phyloP scores from a whole-genome alignment of 2,797 vertebrate species.

The Lepidocolaptes lacrymiger region DNA sequence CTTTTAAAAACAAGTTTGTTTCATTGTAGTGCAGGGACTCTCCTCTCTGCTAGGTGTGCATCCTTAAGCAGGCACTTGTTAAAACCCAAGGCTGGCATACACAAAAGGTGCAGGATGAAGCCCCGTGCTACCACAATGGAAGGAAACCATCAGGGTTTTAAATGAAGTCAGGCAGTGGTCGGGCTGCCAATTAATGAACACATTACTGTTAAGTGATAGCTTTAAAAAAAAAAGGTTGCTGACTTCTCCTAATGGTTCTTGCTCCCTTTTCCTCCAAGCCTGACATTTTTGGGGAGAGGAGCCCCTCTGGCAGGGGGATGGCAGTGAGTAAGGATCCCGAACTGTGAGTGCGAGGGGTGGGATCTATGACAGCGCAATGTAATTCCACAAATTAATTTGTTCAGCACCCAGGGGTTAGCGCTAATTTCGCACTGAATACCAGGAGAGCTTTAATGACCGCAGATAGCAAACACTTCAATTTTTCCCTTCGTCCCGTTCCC shows the following conservation, averaged over 20 bases:
- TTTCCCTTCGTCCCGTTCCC: neutral
- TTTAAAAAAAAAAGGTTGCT: neutral
- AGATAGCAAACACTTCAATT: slow-evolving; percentile 14
- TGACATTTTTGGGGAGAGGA: neutral
- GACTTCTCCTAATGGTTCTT: neutral
- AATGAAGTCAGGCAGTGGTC: slow-evolving; percentile 21
- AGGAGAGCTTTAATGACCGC: slow-evolving; percentile 31
- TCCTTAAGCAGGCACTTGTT: neutral
- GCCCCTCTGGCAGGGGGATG: neutral
- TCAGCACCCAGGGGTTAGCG: slow-evolving; percentile 8
- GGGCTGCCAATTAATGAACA: slow-evolving; percentile 46
- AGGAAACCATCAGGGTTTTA: neutral
- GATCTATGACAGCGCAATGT: neutral
- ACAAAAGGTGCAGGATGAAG: neutral
- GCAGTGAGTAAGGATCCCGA: neutral
- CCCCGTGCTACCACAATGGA: neutral
- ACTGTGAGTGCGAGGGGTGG: neutral
- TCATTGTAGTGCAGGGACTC: neutral
- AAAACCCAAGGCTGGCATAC: neutral
- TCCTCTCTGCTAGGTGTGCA: neutral
- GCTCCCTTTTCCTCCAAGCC: neutral
- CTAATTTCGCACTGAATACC: slow-evolving; percentile 19
- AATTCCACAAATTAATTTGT: slow-evolving; percentile 47
- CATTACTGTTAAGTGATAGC: slow-evolving; percentile 42
- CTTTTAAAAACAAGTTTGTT: neutral